These are phyloP conservation scores for Tipula lateralis DNA, from an alignment of 2,888 invertebrate genomes.

Conservation along the genomic window DNA sequence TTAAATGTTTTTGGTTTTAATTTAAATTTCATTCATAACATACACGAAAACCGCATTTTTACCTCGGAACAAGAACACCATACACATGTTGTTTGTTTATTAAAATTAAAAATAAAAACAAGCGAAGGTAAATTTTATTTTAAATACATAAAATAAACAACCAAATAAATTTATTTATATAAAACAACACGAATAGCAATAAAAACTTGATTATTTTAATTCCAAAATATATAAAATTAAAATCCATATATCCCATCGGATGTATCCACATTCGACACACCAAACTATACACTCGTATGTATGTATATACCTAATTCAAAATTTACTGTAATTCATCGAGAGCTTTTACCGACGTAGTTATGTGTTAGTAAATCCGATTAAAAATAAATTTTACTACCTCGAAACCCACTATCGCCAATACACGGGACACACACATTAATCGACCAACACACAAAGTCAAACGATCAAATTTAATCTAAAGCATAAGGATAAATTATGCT, in stretches of 20 bases:
- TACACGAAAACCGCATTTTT: neutral
- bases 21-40: neutral
- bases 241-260: neutral
- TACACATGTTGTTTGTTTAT: neutral
- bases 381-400: neutral
- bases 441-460: neutral
- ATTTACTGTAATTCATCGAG: neutral
- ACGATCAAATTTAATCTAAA: neutral
- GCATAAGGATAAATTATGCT: neutral
- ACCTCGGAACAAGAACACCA: neutral
- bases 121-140: neutral
- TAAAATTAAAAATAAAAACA: neutral
- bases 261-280: too few relatives aligned
- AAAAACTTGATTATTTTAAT: slow-evolving; percentile 24
- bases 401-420: neutral
- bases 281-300: too few relatives aligned
- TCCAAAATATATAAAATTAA: neutral
- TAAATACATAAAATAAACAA: neutral
- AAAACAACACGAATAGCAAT: neutral
- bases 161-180: neutral
- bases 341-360: neutral
- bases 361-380: neutral
- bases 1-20: neutral
- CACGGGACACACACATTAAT: neutral
- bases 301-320: neutral